Base-by-base conservation (phyloP, 2,888 invertebrate species). In the Microctonus brassicae region DNA sequence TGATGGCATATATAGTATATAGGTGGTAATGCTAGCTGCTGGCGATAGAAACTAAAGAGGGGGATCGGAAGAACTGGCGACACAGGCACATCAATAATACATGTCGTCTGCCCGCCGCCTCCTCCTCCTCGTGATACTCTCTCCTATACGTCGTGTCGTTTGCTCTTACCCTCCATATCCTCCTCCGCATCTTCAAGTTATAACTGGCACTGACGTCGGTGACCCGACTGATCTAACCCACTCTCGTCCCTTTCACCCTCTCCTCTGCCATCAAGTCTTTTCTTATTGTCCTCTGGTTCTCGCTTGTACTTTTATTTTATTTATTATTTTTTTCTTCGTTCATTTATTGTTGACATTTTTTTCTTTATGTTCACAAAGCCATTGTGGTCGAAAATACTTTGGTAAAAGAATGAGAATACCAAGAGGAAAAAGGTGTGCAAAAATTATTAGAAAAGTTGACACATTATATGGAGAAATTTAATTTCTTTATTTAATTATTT, bases 21-120 rank as follows among this genome's bases (percentile, higher is more conserved):
- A 57, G 65, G 26, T 65, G 70, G 58, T 47, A 53, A 39, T n/a
- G n/a, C n/a, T n/a, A n/a, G n/a, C n/a, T 65, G 70, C 36, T 63
- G 22, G 64, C 60, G 74, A 63, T 57, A 36, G 65, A 69, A 69
- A 53, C 36, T 34, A 73, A 71, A 68, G 62, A 72, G 67, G 60
- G n/a, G n/a, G n/a, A n/a, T n/a, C n/a, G 68, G 78, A 70, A 77
- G 73, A 75, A 76, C 74, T 76, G 78, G 80, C 82, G 82, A 80
- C 79, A 80, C 77, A 75, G 80, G 77, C 78, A 74, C 82, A 84
- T 83, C 82, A 83, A 83, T 83, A 83, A 83, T 83, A 81, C 82
- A 83, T 84, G 80, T 79, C 78, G 78, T 79, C 78, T 81, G 70
- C 74, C 73, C 67, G 70, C 74, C 75, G 42, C 74, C 70, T 71